Evolutionary conservation across 1,140 invertebrate genomes (phyloP).

Genomic region (Bursaphelenchus mucronatus): DNA sequence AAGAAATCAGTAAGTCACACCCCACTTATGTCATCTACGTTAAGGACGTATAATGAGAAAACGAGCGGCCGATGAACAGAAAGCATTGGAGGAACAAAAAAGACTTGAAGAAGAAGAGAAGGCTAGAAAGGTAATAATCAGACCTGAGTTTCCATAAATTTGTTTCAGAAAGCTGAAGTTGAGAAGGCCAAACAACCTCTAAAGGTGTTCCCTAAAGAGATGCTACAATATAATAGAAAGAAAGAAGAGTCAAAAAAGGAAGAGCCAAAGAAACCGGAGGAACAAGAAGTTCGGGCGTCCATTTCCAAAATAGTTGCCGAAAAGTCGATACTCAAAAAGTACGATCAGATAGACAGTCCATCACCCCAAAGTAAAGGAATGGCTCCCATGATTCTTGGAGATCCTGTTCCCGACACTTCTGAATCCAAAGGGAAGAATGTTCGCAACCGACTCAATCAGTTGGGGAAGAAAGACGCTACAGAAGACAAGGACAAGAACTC

Average conservation of each 20-base stretch:
- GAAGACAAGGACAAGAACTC: too few species aligned
- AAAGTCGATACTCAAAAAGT: not conserved
- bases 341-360: not conserved
- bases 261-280: not conserved
- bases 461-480: too few species aligned
- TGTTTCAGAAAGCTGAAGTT: conserved; percentile 3
- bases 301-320: not conserved
- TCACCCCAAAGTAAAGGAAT: conserved; percentile 7
- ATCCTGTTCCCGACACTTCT: conserved; percentile 4
- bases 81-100: conserved; percentile 1
- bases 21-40: conserved; percentile 10
- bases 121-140: conserved; percentile 10
- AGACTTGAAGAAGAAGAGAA: not conserved
- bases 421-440: too few species aligned
- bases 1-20: conserved; percentile 55
- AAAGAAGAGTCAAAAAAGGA: conserved; percentile 4
- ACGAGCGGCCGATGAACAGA: conserved; percentile 40
- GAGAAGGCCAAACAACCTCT: not conserved
- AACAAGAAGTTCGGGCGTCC: not conserved
- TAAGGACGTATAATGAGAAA: conserved; percentile 42
- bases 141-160: not conserved
- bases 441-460: too few species aligned
- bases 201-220: not conserved
- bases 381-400: conserved; percentile 10
- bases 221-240: not conserved